Evolutionary conservation across 2,797 vertebrate species (phyloP).

Genomic region (Propithecus perrieri): DNA sequence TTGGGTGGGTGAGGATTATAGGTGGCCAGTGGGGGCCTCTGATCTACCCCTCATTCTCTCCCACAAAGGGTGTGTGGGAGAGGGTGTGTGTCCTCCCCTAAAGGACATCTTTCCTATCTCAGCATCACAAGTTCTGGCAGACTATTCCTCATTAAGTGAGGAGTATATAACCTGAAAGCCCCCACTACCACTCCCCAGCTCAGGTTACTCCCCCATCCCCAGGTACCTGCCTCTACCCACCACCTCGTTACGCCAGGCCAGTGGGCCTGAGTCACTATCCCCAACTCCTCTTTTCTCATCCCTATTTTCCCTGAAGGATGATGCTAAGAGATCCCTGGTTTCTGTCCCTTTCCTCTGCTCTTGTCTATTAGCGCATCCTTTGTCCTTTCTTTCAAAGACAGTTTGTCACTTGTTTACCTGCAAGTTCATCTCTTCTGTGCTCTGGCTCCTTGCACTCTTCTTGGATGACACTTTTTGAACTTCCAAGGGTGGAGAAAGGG

Average conservation of each 20-base stretch:
- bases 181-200: not conserved
- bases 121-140: not conserved
- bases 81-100: not conserved
- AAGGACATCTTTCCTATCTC: not conserved
- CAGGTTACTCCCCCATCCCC: not conserved
- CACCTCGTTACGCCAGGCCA: not conserved
- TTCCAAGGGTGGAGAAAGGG: not conserved
- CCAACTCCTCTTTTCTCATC: not conserved
- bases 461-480: not conserved
- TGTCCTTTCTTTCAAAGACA: not conserved
- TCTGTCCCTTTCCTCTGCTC: not conserved
- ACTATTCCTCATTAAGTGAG: not conserved
- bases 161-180: not conserved
- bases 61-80: not conserved
- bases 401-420: not conserved
- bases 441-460: not conserved
- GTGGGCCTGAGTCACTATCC: not conserved
- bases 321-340: not conserved
- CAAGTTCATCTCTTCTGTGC: not conserved
- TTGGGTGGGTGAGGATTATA: not conserved
- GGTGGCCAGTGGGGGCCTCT: not conserved
- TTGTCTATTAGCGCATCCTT: not conserved
- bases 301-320: not conserved
- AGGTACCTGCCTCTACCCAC: not conserved
- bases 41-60: not conserved